These are phyloP conservation scores for Colletes gigas DNA, from an alignment of 1,140 invertebrate genomes.

Conservation along the genomic window DNA sequence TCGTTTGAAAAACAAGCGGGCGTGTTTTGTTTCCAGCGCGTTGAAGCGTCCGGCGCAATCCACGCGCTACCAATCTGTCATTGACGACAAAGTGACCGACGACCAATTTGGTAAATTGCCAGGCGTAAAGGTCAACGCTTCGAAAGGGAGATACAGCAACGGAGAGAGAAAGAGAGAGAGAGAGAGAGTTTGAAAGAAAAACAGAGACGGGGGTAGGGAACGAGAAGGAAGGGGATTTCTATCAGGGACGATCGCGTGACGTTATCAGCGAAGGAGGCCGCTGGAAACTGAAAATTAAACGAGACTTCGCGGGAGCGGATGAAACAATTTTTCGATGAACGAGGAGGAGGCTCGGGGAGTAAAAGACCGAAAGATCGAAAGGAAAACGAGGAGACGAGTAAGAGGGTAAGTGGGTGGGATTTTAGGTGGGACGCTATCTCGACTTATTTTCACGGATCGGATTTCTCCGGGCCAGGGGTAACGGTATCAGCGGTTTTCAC, in stretches of 20 bases:
- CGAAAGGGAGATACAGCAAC: too few relatives aligned
- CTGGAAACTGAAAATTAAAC: slow-evolving; percentile 59
- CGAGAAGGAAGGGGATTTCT: slow-evolving; percentile 12
- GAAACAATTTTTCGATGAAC: slow-evolving; percentile 64
- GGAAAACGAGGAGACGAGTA: neutral
- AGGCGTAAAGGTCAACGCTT: neutral
- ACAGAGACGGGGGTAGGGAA: too few relatives aligned
- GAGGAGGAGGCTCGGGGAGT: neutral
- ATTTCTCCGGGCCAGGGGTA: slow-evolving; percentile 62
- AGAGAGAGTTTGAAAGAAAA: too few relatives aligned
- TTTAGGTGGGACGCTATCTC: slow-evolving; percentile 63
- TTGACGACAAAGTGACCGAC: slow-evolving; percentile 21
- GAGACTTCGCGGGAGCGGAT: slow-evolving; percentile 43
- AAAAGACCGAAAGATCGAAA: slow-evolving; percentile 11
- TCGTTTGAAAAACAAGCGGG: slow-evolving; percentile 41
- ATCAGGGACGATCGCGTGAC: neutral
- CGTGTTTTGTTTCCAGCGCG: slow-evolving; percentile 33
- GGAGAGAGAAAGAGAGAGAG: too few relatives aligned
- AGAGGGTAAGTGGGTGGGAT: slow-evolving; percentile 58
- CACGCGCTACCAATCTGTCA: slow-evolving; percentile 19
- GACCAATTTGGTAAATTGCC: slow-evolving; percentile 11
- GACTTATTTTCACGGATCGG: slow-evolving; percentile 69
- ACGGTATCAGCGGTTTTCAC: slow-evolving; percentile 71
- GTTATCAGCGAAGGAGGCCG: slow-evolving; percentile 36
- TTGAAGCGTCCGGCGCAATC: slow-evolving; percentile 6